Percentiles rank a stretch among this genome's conserved stretches.
phyloP scores from a whole-genome alignment of 2,113 vertebrate species.

The Pterocles burchelli region DNA sequence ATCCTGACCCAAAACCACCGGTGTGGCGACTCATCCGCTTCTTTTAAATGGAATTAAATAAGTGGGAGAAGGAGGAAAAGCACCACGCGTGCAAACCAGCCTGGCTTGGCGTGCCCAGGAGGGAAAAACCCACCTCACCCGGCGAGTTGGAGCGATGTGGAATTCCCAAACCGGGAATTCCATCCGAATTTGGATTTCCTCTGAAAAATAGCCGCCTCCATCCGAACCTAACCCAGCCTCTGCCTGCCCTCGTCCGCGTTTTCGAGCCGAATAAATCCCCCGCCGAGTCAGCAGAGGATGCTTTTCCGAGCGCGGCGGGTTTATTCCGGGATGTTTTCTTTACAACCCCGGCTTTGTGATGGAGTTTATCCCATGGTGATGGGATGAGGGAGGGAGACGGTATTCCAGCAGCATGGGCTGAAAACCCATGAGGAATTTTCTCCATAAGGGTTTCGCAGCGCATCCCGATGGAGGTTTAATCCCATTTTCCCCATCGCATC shows the following conservation, averaged over 20 bases:
- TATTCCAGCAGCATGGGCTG: neutral
- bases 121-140: neutral
- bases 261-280: neutral
- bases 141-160: neutral
- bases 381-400: neutral
- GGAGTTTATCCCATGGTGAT: neutral
- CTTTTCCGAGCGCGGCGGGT: neutral
- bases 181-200: neutral
- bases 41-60: neutral
- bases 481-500: neutral
- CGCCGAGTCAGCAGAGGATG: slow-evolving; percentile 18
- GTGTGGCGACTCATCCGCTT: fast-evolving
- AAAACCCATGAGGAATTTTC: neutral
- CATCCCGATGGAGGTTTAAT: neutral
- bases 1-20: neutral
- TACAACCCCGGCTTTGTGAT: neutral
- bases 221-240: neutral
- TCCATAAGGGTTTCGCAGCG: neutral
- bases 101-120: fast-evolving
- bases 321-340: neutral
- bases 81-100: fast-evolving
- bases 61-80: fast-evolving
- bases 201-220: fast-evolving
- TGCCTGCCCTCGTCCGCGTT: neutral
- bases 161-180: neutral